Base-by-base conservation (phyloP, 2,888 invertebrate species). In the Polymixis lichenea region DNA sequence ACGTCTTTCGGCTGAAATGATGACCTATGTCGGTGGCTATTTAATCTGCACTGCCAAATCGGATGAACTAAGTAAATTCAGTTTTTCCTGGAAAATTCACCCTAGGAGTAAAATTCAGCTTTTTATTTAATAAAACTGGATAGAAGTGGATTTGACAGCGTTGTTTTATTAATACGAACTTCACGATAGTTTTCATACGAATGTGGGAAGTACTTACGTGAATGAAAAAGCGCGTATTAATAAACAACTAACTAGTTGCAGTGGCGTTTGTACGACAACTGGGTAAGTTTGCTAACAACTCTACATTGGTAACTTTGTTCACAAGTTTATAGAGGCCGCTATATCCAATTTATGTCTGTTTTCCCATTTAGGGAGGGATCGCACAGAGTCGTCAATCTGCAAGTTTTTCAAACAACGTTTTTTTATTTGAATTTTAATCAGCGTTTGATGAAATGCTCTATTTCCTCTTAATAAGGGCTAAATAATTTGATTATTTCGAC, bases 151-250 rank as follows among this genome's bases (percentile, higher is more conserved):
- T 68, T 62, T 71, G 46, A 25, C 51, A 32, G 43, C 15, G 28
- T 49, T 73, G 25, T 84, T 68, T 75, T 75, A 58, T 69, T 51
- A 66, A 68, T 65, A 65, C 46, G 15, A 72, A 68, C 43, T 70
- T 55, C 28, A 5, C 28, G 9, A 72, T 64, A 70, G 60, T 58
- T 72, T 65, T 72, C 46, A 49, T 76, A 60, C 5, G 28, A 62
- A 75, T 65, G 32, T 72, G 9, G 9, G n/a, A 66, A 67, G 49
- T 72, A 56, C 38, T n/a, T 28, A 43, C 58, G 13, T 58, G 51
- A 68, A 67, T 85, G 51, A 73, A 82, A 80, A 85, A 65, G 46
- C 56, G 67, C 72, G 67, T 70, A 75, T 81, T 64, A 82, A 73
- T 82, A 73, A 77, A 82, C 67, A 82, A 70, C 22, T 67, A 73